A percentile compares a stretch with the other conserved stretches of the same genome.
These are phyloP conservation scores for Cepphus grylle DNA, from an alignment of 2,113 vertebrate species.

Conservation along the genomic window DNA sequence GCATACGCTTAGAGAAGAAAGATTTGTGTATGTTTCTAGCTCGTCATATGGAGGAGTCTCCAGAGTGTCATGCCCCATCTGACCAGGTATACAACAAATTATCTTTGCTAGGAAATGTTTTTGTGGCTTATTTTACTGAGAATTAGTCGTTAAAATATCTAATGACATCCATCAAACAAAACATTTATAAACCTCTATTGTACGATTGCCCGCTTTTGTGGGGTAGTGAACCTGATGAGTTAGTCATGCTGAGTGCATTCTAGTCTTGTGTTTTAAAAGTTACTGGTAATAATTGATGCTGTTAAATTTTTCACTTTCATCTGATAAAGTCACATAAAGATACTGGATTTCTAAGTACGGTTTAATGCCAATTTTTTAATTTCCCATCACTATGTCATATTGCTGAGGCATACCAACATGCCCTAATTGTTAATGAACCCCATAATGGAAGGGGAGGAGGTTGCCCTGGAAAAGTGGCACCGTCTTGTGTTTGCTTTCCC, in stretches of 20 bases:
- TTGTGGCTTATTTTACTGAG: background rate
- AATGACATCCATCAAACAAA: background rate
- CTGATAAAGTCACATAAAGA: background rate
- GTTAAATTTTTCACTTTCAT: background rate
- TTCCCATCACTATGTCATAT: background rate
- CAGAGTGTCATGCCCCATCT: background rate
- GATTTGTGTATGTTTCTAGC: slow-evolving; percentile 15
- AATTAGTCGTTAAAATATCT: background rate
- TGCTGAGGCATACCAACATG: background rate
- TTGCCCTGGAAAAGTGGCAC: background rate
- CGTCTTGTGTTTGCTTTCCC: background rate
- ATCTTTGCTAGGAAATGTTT: background rate
- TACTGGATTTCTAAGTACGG: background rate
- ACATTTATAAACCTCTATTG: background rate
- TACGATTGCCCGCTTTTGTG: background rate
- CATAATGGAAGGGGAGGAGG: background rate
- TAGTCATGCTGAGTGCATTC: background rate
- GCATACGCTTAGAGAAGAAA: background rate
- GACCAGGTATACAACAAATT: background rate
- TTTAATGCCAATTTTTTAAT: background rate
- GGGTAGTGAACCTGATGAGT: background rate
- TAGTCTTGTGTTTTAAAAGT: background rate
- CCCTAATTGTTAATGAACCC: background rate
- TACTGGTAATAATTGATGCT: background rate
- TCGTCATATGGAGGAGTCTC: background rate